These are phyloP conservation scores for Amitus sp. DNA, from an alignment of 2,888 invertebrate species.

Conservation along the genomic window DNA sequence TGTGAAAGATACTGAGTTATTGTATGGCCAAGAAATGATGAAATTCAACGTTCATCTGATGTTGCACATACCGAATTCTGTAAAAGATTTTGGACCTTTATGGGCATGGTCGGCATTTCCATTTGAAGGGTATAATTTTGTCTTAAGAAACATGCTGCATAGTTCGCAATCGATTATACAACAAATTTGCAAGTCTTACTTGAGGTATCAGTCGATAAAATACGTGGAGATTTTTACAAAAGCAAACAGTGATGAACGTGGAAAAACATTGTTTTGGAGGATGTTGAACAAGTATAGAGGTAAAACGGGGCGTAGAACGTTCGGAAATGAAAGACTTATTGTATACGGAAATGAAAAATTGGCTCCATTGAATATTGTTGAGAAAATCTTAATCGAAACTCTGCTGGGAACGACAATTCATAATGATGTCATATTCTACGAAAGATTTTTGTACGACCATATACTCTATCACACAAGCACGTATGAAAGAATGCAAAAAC, in stretches of 20 bases:
- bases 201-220: constrained; percentile 2
- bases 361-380: constrained; percentile 2
- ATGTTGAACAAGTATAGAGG: constrained; percentile 4
- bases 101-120: constrained; percentile 25
- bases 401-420: neutral
- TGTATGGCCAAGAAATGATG: constrained; percentile 15
- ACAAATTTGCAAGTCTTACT: constrained; percentile 13
- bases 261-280: constrained; percentile 8
- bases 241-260: neutral
- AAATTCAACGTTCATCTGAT: constrained; percentile 21
- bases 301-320: neutral
- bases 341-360: constrained; percentile 7
- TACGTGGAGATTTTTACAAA: constrained; percentile 4
- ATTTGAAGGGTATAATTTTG: constrained; percentile 13
- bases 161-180: constrained; percentile 11
- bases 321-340: constrained; percentile 6
- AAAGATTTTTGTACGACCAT: constrained; percentile 11
- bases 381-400: constrained; percentile 18
- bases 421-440: constrained; percentile 4
- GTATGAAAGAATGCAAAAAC: constrained; percentile 10
- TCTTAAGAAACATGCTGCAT: constrained; percentile 9
- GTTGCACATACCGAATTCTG: constrained; percentile 11
- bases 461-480: constrained; percentile 11
- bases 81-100: constrained; percentile 14
- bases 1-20: constrained; percentile 10